A percentile compares a stretch with the other conserved stretches of the same genome.
Conservation (phyloP, 2,797 vertebrate genomes). For the Petrocephalus schoutedeni region DNA sequence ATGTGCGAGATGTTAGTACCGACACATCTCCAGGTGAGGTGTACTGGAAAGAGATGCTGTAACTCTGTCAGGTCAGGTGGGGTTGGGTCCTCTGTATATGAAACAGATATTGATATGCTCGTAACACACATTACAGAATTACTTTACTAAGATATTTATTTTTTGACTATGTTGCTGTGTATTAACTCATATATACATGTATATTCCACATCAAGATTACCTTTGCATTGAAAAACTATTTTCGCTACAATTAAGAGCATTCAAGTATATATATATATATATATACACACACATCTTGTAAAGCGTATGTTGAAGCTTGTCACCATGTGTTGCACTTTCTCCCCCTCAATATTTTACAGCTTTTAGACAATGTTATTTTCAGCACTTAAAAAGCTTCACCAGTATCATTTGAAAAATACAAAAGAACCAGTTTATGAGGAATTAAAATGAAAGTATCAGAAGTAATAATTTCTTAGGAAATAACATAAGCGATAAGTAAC, state of each 20-base stretch:
- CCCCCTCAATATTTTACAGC: not conserved
- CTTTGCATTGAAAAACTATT: conserved; percentile 55
- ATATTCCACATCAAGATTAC: conserved; percentile 61
- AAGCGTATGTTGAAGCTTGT: conserved; percentile 47
- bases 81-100: conserved; percentile 42
- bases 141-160: conserved; percentile 93
- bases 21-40: not conserved
- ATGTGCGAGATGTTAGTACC: not conserved
- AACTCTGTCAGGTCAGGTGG: not conserved
- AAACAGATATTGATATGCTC: conserved; percentile 19
- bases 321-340: conserved; percentile 38
- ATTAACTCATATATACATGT: conserved; percentile 69
- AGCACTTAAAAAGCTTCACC: conserved; percentile 48
- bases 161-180: conserved; percentile 70
- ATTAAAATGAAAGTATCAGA: not conserved
- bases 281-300: conserved; percentile 48
- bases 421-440: not conserved
- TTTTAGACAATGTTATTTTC: conserved; percentile 20
- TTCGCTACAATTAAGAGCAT: conserved; percentile 58
- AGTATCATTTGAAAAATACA: not conserved
- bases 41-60: not conserved
- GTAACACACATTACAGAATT: conserved; percentile 50
- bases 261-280: conserved; percentile 44
- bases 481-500: not conserved
- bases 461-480: not conserved